Evolutionary conservation across 2,888 invertebrate genomes (phyloP), one percentile per base, ranked within the genome.

Genomic region (Glaucopsyche alexis): DNA sequence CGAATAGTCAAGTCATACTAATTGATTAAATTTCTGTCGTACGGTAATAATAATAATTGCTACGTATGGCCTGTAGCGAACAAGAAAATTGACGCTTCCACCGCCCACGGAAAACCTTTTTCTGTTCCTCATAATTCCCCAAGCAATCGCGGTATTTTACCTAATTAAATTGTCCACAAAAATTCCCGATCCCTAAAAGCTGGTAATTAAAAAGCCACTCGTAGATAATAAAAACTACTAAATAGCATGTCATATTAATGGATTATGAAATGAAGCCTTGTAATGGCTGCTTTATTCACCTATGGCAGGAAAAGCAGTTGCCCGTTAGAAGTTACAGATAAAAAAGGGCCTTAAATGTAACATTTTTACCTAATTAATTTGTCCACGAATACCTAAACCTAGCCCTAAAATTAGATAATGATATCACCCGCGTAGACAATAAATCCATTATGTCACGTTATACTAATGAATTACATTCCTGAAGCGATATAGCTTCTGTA

Each of bases 321-420:
- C 13, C 14, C 42, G 16, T 52, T 55, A 42, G 47, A 42, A 13
- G 3, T 38, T 60, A 14, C 7, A 14, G 13, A 29, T 13, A 13
- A 29, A 38, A 38, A 60, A 38, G 29, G 29, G 29, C 29, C 38
- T 60, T 29, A 5, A 60, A 60, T 19, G 29, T 11, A 19, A 29
- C 19, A 60, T 60, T 60, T 60, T 38, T 60, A 14, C 60, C 60
- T 60, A 60, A 60, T 60, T 60, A 29, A 60, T 60, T 14, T 60
- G 29, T 60, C 29, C 29, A 60, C 29, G 7, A 60, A 60, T 60
- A 29, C 13, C 60, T 60, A 0, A 60, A 29, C 60, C 60, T 60
- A 60, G 60, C 60, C 60, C 11, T 38, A 60, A 60, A 60, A 5
- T 13, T 29, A 38, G 29, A 38, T 60, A 60, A 60, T 38, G 60